phyloP scores from a whole-genome alignment of 2,113 vertebrate species.

The Camelus dromedarius region DNA sequence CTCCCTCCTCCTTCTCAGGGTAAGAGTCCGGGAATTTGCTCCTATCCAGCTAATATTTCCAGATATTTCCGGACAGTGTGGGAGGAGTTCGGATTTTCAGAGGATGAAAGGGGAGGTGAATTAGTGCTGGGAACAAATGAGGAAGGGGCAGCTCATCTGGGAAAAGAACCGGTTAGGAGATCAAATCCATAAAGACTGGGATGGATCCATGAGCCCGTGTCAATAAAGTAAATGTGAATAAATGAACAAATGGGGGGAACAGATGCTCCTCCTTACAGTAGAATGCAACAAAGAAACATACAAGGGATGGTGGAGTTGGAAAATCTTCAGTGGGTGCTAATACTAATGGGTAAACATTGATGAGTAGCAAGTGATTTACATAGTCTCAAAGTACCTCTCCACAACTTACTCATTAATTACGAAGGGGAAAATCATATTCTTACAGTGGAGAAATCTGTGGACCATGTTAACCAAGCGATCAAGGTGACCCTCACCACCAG shows the following conservation, averaged over 20 bases:
- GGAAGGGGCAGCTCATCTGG: neutral
- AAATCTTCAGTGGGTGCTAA: neutral
- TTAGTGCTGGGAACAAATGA: neutral
- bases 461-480: neutral
- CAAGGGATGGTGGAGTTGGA: neutral
- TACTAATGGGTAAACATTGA: neutral
- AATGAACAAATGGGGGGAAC: neutral
- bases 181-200: neutral
- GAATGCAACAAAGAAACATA: neutral
- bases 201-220: neutral
- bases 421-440: neutral
- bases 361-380: neutral
- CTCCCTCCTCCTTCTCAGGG: neutral
- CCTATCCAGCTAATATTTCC: neutral
- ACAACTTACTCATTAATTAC: neutral
- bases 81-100: neutral
- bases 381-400: neutral
- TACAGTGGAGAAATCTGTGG: neutral
- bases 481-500: neutral
- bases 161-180: accelerated
- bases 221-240: neutral
- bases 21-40: neutral
- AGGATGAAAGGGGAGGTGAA: neutral
- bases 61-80: neutral
- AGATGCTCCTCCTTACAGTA: neutral